These are phyloP conservation scores for Sylvilagus floridanus DNA, from an alignment of 2,797 vertebrate species.

Conservation along the genomic window DNA sequence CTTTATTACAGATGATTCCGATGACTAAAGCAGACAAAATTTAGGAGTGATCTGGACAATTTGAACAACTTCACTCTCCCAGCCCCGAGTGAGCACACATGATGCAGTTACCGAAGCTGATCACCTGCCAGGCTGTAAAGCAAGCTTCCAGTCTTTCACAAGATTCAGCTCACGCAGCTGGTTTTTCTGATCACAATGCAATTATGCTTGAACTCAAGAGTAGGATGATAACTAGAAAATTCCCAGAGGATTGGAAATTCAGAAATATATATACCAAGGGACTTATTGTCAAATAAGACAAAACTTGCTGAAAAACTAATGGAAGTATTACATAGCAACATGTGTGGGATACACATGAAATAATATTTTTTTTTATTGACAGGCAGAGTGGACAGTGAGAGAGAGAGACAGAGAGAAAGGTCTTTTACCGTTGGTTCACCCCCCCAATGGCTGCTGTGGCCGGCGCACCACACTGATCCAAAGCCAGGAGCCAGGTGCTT, in stretches of 20 bases:
- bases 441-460: no score
- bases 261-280: neutral
- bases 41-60: neutral
- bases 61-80: neutral
- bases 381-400: no score
- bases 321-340: neutral
- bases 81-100: neutral
- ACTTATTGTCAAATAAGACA: constrained; percentile 25
- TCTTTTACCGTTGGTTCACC: no score
- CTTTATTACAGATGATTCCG: neutral
- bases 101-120: neutral
- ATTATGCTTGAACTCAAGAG: neutral
- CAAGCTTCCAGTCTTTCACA: neutral
- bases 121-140: neutral
- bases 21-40: neutral
- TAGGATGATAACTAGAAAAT: neutral
- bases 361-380: neutral
- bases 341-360: neutral
- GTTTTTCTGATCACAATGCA: neutral
- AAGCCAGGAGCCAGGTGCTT: no score
- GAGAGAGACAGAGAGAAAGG: no score
- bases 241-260: neutral
- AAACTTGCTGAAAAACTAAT: neutral
- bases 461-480: no score
- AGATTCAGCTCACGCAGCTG: neutral